Base-by-base conservation (phyloP, 2,888 invertebrate species). In the Capitulum mitella region DNA sequence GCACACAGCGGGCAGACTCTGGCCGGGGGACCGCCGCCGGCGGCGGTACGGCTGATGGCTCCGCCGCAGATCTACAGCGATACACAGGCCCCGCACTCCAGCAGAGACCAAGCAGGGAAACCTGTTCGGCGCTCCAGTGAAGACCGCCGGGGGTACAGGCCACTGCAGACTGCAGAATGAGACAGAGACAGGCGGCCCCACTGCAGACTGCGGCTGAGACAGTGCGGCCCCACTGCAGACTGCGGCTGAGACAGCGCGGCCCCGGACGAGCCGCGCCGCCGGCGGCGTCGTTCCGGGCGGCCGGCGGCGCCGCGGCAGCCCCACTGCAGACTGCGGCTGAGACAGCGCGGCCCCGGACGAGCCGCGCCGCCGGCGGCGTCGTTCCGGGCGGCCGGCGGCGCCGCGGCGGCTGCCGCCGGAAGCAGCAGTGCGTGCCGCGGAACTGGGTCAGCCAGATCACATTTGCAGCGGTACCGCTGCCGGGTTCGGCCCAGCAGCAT, bases 1-100 rank as follows among this genome's bases (percentile, higher is more conserved):
- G n/a, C n/a, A n/a, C n/a, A n/a, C n/a, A n/a, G n/a, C n/a, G n/a
- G 48, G 19, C 54, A 54, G 54, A 54, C 1, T 95, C 93, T 82
- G 94, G 92, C 0, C 96, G 96, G 78, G n/a, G n/a, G n/a, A 96
- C 96, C 83, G 97, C 95, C 85, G 97, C 97, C 84, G 93, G 95
- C 86, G 97, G 97, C 19, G 97, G 96, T 86, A 94, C 94, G 80
- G 94, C 93, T n/a, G n/a, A n/a, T n/a, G n/a, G n/a, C n/a, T n/a
- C n/a, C n/a, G n/a, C n/a, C n/a, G n/a, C n/a, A n/a, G n/a, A n/a
- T n/a, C n/a, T n/a, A n/a, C n/a, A n/a, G n/a, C 85, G 85, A 97
- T 97, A 46, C 97, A 87, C 86, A 97, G 97, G 83, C 92, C 90
- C 84, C 97, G n/a, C n/a, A n/a, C n/a, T n/a, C n/a, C n/a, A n/a